phyloP scores from a whole-genome alignment of 2,797 vertebrate genomes.

The Bovichtus variegatus region DNA sequence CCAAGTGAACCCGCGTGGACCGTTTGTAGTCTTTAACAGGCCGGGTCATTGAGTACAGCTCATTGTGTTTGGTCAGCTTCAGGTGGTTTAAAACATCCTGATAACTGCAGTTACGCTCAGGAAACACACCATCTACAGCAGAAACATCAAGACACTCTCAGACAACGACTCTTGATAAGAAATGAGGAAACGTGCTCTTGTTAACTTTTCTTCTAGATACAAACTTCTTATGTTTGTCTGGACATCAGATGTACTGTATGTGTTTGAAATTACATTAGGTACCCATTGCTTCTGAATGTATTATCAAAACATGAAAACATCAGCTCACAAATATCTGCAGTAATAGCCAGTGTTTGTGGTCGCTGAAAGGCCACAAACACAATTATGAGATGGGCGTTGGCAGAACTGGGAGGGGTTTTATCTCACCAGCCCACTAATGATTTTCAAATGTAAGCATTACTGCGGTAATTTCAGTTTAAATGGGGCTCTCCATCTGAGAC shows the following conservation, averaged over 20 bases:
- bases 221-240: background rate
- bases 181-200: background rate
- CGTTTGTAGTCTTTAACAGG: conserved; percentile 74
- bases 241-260: background rate
- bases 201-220: background rate
- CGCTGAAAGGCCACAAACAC: conserved; percentile 39
- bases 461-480: background rate
- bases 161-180: too few relatives aligned
- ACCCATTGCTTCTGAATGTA: background rate
- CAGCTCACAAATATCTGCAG: background rate
- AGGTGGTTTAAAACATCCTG: conserved; percentile 74
- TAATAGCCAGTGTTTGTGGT: conserved; percentile 17
- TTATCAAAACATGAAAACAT: conserved; percentile 5
- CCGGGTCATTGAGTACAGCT: conserved; percentile 66
- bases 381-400: conserved; percentile 30
- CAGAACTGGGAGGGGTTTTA: background rate
- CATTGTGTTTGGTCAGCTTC: conserved; percentile 66
- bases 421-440: conserved; percentile 18
- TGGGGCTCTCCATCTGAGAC: background rate
- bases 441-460: conserved; percentile 6
- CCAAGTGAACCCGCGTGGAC: conserved; percentile 58
- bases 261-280: background rate
- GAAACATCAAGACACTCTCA: background rate
- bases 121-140: conserved; percentile 21
- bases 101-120: conserved; percentile 69